Evolutionary conservation across 2,888 invertebrate species (phyloP), one percentile per base, ranked within the genome.

Genomic region (Phytoseiulus persimilis): DNA sequence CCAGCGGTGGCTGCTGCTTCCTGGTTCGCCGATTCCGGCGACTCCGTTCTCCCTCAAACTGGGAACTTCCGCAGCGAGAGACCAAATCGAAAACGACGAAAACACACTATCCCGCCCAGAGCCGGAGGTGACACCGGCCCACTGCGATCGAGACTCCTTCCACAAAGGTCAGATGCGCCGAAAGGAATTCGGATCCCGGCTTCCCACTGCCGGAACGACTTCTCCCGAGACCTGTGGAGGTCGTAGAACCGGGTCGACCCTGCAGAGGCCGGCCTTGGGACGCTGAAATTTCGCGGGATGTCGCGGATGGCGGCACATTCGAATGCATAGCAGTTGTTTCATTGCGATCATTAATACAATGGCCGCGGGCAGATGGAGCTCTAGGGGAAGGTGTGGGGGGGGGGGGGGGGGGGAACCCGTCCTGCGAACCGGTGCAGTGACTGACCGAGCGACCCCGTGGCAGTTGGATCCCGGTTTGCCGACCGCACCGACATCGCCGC

Each of bases 321-420:
- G 65, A 28, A 65, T 65, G 65, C 65, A 65, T 65, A 18, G 65
- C 65, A 23, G 28, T 14, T 65, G 65, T 65, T 65, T 65, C 18
- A 65, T 65, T 65, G 65, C 65, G 65, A 65, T 65, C 65, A 65
- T 65, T 65, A 65, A 65, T 65, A 65, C 65, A 65, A 65, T 65
- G 65, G 65, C 65, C 1, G 65, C 65, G 23, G 18, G 18, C 65
- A 23, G 18, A 65, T 2, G 65, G 65, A 65, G 11, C 65, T 65
- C 18, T 23, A 23, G 65, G 65, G 28, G 65, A 28, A 3, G 3
- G 18, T 23, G 65, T 11, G 9, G 65, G 2, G 11, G 65, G 23
- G 18, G 65, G 65, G 18, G 2, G 18, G 65, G 9, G 65, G 14
- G 65, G 65, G 14, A 2, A 28, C 5, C 65, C 5, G 5, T 14